Base-by-base conservation (phyloP, 2,113 vertebrate species). In the Cygnus buccinator region DNA sequence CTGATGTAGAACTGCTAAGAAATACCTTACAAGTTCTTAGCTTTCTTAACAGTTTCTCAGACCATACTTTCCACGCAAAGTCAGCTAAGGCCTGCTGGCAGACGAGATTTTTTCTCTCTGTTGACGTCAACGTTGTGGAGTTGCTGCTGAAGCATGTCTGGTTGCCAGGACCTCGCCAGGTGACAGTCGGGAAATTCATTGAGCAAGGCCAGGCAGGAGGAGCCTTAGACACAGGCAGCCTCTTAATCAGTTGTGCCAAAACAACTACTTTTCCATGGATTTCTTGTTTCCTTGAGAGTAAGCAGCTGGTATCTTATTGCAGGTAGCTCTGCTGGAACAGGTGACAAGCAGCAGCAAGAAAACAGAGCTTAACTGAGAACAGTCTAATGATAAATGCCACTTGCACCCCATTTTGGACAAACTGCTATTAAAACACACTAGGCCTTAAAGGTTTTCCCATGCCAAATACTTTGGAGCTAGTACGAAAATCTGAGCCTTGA, bases 161-260 rank as follows among this genome's bases (percentile, higher is more conserved):
- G 52, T 78, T 93, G 61, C 85, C 63, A 83, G 76, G 70, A 72
- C 28, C 61, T 86, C 6, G 3, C 25, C 46, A 77, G 39, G 63
- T 87, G 43, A 84, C 58, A 94, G 59, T 35, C 5, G 46, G 37
- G 59, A 76, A 75, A 39, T 66, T 90, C 52, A 41, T 2, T 41
- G 59, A 94, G 25, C 71, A 65, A 71, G 55, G 52, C n/a, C 28
- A 75, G 78, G 57, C 50, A 86, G 33, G 57, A 84, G 43, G 33
- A 90, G 18, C 26, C 58, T 93, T 79, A 46, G 72, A n/a, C 83
- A 58, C 39, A 65, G 13, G 28, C 3, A 1, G 33, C 21, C 52
- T 96, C 84, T 91, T 73, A 80, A 66, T 72, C 67, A 89, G 52
- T 35, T 61, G 66, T 67, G 68, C 35, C 91, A 59, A 87, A 66